Percentiles rank a stretch among this genome's conserved stretches.
Conservation (phyloP, 1,140 invertebrate species). For the Drosophila lowei region DNA sequence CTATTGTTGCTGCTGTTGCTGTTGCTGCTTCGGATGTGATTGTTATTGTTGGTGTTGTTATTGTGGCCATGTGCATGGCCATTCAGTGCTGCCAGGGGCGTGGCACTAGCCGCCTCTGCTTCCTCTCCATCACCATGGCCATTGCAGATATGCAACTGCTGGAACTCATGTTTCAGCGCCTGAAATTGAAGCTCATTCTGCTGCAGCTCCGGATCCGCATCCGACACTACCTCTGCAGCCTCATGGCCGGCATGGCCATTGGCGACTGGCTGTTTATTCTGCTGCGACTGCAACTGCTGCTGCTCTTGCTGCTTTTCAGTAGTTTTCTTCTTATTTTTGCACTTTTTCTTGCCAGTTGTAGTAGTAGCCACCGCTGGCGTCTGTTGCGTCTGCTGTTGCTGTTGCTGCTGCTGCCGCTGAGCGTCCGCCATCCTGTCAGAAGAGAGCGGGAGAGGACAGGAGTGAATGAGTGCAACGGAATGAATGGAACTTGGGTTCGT, state of each 20-base stretch:
- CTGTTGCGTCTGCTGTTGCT: conserved; percentile 24
- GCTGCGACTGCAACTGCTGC: conserved; percentile 10
- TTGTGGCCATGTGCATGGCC: conserved; percentile 54
- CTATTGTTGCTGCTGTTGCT: conserved; percentile 19
- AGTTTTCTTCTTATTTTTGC: conserved; percentile 61
- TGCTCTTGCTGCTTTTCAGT: conserved; percentile 31
- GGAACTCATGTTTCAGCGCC: conserved; percentile 38
- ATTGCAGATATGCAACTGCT: conserved; percentile 61
- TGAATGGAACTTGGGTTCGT: too few relatives aligned
- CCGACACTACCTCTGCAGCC: not conserved
- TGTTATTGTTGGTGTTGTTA: conserved; percentile 53
- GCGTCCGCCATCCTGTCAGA: conserved; percentile 56
- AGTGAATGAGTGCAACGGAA: too few relatives aligned
- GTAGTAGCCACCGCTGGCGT: not conserved
- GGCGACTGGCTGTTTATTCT: conserved; percentile 6
- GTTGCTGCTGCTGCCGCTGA: conserved; percentile 42
- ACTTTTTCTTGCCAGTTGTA: conserved; percentile 55
- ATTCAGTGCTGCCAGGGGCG: conserved; percentile 29
- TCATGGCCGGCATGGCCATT: conserved; percentile 43
- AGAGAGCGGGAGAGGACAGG: not conserved
- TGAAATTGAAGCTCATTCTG: too few relatives aligned
- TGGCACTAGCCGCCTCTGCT: not conserved
- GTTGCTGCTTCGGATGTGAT: conserved; percentile 60
- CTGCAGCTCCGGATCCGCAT: not conserved
- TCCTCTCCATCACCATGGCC: conserved; percentile 40